Conservation (phyloP, 2,797 vertebrate species). For the Anomalospiza imberbis region DNA sequence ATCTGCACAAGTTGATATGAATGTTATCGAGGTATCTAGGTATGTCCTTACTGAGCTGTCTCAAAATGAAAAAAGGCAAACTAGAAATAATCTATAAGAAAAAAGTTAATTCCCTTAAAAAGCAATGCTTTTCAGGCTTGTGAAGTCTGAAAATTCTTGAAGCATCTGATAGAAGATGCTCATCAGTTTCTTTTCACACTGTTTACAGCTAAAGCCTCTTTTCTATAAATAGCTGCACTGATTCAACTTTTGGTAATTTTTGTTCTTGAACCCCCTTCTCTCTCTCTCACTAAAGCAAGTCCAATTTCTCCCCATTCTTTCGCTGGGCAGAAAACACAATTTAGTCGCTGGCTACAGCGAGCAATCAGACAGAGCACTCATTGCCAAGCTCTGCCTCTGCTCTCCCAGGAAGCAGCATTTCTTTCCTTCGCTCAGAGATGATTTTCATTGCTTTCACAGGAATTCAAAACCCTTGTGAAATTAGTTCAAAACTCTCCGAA, state of each 20-base stretch:
- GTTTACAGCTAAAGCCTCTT: not conserved
- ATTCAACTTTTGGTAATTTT: not conserved
- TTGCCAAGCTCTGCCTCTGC: not conserved
- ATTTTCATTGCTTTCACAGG: not conserved
- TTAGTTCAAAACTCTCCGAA: not conserved
- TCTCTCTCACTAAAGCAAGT: not conserved
- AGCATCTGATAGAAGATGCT: not conserved
- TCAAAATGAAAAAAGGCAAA: not conserved
- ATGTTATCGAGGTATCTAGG: not conserved
- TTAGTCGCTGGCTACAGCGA: rapidly evolving
- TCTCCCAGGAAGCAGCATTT: not conserved
- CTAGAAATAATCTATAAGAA: not conserved
- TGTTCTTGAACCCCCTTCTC: not conserved
- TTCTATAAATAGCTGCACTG: not conserved
- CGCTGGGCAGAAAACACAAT: not conserved
- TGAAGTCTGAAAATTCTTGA: not conserved
- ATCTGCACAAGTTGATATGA: not conserved
- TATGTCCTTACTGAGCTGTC: not conserved
- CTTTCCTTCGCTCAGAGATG: not conserved
- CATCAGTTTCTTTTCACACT: not conserved
- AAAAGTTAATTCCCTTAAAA: not conserved
- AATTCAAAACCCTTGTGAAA: not conserved
- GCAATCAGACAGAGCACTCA: not conserved
- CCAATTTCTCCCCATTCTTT: not conserved
- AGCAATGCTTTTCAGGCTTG: not conserved